Percentiles rank a stretch among this genome's conserved stretches.
Evolutionary conservation across 2,888 invertebrate genomes (phyloP).

Genomic region (Ochropleura leucogaster): DNA sequence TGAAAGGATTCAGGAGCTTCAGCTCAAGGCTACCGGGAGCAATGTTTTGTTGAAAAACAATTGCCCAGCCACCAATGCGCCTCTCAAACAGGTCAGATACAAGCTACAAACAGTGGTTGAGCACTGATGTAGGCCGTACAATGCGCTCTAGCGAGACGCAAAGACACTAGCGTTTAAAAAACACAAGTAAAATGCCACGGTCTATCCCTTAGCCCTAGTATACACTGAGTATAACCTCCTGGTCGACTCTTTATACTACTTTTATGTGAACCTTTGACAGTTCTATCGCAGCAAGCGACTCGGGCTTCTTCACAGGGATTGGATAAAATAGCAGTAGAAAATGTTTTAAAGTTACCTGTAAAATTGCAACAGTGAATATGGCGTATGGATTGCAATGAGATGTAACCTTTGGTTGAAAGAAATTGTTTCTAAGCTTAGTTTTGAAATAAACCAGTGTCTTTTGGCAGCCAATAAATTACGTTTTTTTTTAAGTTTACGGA

Average conservation of each 20-base stretch:
- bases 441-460: conserved; percentile 57
- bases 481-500: neutral
- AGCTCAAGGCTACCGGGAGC: conserved; percentile 81
- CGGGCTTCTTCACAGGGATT: conserved; percentile 84
- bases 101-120: conserved; percentile 85
- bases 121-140: conserved; percentile 82
- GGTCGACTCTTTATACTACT: conserved; percentile 84
- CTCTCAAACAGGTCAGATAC: conserved; percentile 82
- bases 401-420: neutral
- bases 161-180: conserved; percentile 72
- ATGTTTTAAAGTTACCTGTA: conserved; percentile 80
- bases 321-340: conserved; percentile 58
- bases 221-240: conserved; percentile 76
- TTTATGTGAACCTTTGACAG: conserved; percentile 82
- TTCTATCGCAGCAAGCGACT: conserved; percentile 77
- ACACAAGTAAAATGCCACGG: conserved; percentile 76
- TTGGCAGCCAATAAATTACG: neutral
- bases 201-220: conserved; percentile 86
- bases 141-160: conserved; percentile 77
- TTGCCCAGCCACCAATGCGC: conserved; percentile 85
- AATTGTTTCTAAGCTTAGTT: neutral
- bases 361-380: conserved; percentile 70
- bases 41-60: conserved; percentile 90
- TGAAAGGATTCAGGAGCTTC: conserved; percentile 46
- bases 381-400: conserved; percentile 16